phyloP scores from a whole-genome alignment of 2,113 vertebrate genomes.

The Prochilodus magdalenae region DNA sequence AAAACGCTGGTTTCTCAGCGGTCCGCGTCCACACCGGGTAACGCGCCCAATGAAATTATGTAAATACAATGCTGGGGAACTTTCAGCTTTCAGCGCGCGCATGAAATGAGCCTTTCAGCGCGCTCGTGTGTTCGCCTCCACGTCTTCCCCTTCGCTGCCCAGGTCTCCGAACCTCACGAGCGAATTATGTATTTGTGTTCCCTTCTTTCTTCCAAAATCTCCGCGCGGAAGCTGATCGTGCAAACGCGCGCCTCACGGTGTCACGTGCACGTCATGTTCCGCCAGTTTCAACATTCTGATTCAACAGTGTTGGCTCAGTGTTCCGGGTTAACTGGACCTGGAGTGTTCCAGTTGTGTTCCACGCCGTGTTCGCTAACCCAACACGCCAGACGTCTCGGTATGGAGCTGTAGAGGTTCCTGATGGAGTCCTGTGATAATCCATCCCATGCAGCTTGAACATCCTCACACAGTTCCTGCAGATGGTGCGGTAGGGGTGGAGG shows the following conservation, averaged over 20 bases:
- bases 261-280: slow-evolving; percentile 16
- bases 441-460: too few relatives aligned
- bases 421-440: too few relatives aligned
- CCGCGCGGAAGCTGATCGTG: not conserved
- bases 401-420: too few relatives aligned
- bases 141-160: not conserved
- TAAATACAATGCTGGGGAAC: slow-evolving; percentile 38
- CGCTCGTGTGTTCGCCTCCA: slow-evolving; percentile 7
- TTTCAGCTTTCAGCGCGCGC: not conserved
- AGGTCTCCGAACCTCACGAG: not conserved
- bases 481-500: too few relatives aligned
- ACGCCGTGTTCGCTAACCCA: too few relatives aligned
- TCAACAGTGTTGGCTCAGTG: not conserved
- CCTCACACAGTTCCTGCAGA: too few relatives aligned
- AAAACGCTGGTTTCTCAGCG: slow-evolving; percentile 58
- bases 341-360: too few relatives aligned
- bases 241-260: not conserved
- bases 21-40: slow-evolving; percentile 24
- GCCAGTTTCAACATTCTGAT: slow-evolving; percentile 5
- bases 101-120: slow-evolving; percentile 36
- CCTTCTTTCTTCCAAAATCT: not conserved
- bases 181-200: slow-evolving; percentile 18
- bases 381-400: too few relatives aligned
- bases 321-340: not conserved
- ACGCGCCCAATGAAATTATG: slow-evolving; percentile 43